Evolutionary conservation across 2,888 invertebrate species (phyloP).

Genomic region (Bembecia ichneumoniformis): DNA sequence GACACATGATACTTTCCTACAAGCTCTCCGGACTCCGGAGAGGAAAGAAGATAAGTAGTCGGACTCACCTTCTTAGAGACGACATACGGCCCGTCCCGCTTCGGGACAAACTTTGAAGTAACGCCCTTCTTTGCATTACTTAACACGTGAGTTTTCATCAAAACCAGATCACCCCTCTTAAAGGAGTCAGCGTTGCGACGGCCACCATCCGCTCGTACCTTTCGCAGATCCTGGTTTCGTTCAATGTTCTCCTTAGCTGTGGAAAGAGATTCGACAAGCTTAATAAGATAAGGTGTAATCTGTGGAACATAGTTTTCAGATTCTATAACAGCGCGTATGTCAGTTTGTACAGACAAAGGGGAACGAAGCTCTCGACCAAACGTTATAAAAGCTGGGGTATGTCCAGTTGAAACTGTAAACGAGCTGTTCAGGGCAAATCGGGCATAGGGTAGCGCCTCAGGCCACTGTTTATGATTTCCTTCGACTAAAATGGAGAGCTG

Average conservation of each 20-base stretch:
- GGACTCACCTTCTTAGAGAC: no score
- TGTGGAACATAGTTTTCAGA: neutral
- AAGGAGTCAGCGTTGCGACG: neutral
- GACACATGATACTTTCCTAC: no score
- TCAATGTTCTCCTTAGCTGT: neutral
- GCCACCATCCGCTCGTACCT: neutral
- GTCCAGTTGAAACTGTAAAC: neutral
- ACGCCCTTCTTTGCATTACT: neutral
- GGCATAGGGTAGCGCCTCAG: neutral
- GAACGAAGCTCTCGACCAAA: neutral
- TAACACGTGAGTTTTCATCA: neutral
- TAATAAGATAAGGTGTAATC: neutral
- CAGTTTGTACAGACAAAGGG: neutral
- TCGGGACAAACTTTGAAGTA: neutral
- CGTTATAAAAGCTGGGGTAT: neutral
- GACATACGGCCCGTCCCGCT: neutral
- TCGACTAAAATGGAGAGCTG: slow-evolving; percentile 6
- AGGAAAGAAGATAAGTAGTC: no score
- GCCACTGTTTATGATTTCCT: neutral
- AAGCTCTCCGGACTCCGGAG: no score
- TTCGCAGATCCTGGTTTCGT: neutral
- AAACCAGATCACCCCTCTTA: neutral
- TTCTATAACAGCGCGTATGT: neutral
- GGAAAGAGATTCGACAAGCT: neutral
- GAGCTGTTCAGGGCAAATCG: neutral